These are phyloP conservation scores for Steinernema carpocapsae DNA, from an alignment of 2,888 invertebrate genomes.

Conservation along the genomic window DNA sequence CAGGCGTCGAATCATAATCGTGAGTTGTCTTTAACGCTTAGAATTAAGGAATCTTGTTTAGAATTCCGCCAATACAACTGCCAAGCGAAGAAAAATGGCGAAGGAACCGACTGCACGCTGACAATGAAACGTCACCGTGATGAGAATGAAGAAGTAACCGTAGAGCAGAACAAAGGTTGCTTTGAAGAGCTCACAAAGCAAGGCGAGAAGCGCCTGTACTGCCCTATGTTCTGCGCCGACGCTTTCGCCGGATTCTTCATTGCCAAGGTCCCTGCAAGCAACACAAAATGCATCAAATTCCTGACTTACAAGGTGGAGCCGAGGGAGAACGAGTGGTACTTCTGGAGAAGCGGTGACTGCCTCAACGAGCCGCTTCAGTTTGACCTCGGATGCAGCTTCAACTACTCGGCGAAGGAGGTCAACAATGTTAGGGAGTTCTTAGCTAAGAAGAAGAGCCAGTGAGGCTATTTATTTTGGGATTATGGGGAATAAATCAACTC, in stretches of 20 bases:
- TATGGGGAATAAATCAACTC: background rate
- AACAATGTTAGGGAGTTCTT: conserved; percentile 19
- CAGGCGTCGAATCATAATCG: conserved; percentile 20
- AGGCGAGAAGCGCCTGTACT: conserved; percentile 21
- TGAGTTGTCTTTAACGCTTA: background rate
- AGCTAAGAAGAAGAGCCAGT: conserved; percentile 25
- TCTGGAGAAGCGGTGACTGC: conserved; percentile 29
- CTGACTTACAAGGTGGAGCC: conserved; percentile 32
- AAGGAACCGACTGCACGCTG: conserved; percentile 22
- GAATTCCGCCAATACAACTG: conserved; percentile 27
- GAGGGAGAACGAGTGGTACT: conserved; percentile 31
- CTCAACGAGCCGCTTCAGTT: conserved; percentile 26
- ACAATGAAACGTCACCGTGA: conserved; percentile 31
- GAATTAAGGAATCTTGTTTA: background rate
- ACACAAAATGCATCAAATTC: conserved; percentile 28
- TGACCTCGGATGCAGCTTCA: conserved; percentile 30
- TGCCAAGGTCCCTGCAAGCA: conserved; percentile 24
- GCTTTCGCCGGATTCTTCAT: conserved; percentile 33
- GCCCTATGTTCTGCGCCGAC: conserved; percentile 30
- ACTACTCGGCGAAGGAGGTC: conserved; percentile 18
- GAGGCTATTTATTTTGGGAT: background rate
- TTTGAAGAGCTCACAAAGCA: conserved; percentile 2
- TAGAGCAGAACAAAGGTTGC: conserved; percentile 26
- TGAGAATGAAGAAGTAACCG: conserved; percentile 20
- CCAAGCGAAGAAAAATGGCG: background rate